phyloP scores from a whole-genome alignment of 2,888 invertebrate genomes.

The Drosophila neutralis region DNA sequence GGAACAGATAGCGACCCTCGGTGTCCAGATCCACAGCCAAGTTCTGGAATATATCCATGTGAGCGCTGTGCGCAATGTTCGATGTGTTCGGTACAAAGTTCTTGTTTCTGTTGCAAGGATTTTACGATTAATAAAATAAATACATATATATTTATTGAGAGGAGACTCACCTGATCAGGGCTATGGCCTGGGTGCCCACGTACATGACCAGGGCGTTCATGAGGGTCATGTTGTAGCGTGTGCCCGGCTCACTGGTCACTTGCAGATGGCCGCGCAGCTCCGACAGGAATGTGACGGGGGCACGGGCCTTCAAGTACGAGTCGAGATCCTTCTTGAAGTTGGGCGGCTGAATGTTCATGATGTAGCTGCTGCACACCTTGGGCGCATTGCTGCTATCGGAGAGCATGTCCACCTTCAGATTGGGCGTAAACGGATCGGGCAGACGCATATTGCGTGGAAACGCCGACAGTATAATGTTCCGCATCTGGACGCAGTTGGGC shows the following conservation, averaged over 20 bases:
- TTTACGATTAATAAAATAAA: background rate
- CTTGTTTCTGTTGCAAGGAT: slow-evolving; percentile 88
- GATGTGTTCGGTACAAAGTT: slow-evolving; percentile 97
- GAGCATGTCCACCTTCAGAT: slow-evolving; percentile 95
- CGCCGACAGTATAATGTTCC: slow-evolving; percentile 98
- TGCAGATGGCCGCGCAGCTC: slow-evolving; percentile 96
- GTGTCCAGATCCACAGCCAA: slow-evolving; percentile 98
- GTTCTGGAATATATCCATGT: slow-evolving; percentile 99
- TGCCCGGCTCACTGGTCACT: slow-evolving; percentile 94
- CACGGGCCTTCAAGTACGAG: slow-evolving; percentile 96
- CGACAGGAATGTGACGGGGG: slow-evolving; percentile 97
- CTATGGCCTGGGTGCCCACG: slow-evolving; percentile 98
- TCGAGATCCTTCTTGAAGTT: slow-evolving; percentile 98
- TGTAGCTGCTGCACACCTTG: slow-evolving; percentile 94
- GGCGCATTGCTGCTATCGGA: slow-evolving; percentile 95
- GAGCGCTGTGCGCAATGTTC: slow-evolving; percentile 99
- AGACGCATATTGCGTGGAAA: slow-evolving; percentile 99
- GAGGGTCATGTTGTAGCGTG: slow-evolving; percentile 96
- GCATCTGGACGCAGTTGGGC: slow-evolving; percentile 99
- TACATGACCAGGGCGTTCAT: slow-evolving; percentile 99
- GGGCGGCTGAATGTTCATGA: slow-evolving; percentile 93
- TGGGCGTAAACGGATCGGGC: slow-evolving; percentile 99
- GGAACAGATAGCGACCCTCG: slow-evolving; percentile 97
- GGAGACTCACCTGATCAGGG: slow-evolving; percentile 87
- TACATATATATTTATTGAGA: background rate